Percentiles rank a stretch among this genome's conserved stretches.
Conservation (phyloP, 2,888 invertebrate genomes). For the Gryllus longicercus region DNA sequence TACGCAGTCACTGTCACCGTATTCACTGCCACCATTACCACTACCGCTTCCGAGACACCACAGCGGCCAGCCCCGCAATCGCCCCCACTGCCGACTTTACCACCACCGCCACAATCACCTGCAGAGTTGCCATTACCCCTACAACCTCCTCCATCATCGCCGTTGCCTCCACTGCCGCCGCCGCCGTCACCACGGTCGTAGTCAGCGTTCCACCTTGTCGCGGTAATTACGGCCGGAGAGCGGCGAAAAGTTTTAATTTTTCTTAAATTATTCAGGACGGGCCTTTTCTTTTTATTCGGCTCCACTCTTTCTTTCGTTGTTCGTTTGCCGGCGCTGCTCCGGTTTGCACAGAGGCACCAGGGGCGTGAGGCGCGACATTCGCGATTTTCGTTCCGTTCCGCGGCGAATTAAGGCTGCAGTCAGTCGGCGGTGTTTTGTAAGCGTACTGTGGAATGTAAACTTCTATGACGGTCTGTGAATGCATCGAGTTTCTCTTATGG, state of each 20-base stretch:
- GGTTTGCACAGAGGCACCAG: too few relatives aligned
- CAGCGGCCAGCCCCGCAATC: background rate
- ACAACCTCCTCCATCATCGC: background rate
- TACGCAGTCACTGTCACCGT: background rate
- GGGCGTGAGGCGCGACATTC: too few relatives aligned
- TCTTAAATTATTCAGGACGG: constrained; percentile 17
- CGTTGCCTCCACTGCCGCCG: background rate
- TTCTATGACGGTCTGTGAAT: too few relatives aligned
- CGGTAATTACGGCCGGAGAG: background rate
- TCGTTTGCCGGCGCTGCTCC: too few relatives aligned
- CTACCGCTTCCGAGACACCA: background rate
- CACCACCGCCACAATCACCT: background rate
- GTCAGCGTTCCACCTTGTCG: background rate
- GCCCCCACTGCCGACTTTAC: background rate
- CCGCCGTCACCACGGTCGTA: background rate
- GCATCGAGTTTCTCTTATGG: too few relatives aligned
- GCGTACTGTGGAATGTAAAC: too few relatives aligned
- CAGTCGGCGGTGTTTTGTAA: too few relatives aligned
- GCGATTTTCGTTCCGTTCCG: too few relatives aligned
- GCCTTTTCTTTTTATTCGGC: background rate
- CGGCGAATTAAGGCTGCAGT: too few relatives aligned
- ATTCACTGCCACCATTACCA: background rate
- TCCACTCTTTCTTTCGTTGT: background rate
- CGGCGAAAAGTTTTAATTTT: constrained; percentile 17
- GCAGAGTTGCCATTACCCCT: background rate